Percentiles rank a stretch among this genome's conserved stretches.
These are phyloP conservation scores for Spilogale gracilis DNA, from an alignment of 2,113 vertebrate genomes.

Conservation along the genomic window DNA sequence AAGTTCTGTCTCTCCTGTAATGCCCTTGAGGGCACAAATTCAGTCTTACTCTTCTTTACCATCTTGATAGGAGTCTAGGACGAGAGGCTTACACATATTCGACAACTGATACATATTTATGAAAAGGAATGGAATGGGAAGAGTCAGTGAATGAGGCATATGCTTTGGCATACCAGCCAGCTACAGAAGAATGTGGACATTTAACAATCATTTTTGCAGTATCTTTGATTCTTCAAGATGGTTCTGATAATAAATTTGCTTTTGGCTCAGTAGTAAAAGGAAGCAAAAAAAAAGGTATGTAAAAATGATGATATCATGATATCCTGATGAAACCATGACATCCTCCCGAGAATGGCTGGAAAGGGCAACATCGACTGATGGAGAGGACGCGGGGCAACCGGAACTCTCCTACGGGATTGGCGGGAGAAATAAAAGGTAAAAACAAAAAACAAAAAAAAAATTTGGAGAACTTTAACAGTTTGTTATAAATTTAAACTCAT, in stretches of 20 bases:
- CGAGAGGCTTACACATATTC: neutral
- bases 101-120: neutral
- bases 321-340: neutral
- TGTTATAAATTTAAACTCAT: neutral
- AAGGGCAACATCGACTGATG: neutral
- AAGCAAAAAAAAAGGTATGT: neutral
- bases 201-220: neutral
- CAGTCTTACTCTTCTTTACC: neutral
- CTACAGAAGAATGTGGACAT: neutral
- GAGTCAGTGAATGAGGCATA: neutral
- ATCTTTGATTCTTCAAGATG: slow-evolving; percentile 11
- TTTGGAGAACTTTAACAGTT: neutral
- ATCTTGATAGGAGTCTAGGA: neutral
- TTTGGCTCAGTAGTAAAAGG: neutral
- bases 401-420: neutral
- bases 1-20: neutral
- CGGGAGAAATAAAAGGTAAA: neutral
- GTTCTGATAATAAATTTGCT: neutral
- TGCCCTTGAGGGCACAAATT: neutral
- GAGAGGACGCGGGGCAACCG: neutral
- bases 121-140: slow-evolving; percentile 39
- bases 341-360: neutral
- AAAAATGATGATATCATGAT: neutral
- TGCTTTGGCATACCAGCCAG: neutral
- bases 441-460: neutral